Base-by-base conservation (phyloP, 2,113 vertebrate genomes). In the Aythya baeri region DNA sequence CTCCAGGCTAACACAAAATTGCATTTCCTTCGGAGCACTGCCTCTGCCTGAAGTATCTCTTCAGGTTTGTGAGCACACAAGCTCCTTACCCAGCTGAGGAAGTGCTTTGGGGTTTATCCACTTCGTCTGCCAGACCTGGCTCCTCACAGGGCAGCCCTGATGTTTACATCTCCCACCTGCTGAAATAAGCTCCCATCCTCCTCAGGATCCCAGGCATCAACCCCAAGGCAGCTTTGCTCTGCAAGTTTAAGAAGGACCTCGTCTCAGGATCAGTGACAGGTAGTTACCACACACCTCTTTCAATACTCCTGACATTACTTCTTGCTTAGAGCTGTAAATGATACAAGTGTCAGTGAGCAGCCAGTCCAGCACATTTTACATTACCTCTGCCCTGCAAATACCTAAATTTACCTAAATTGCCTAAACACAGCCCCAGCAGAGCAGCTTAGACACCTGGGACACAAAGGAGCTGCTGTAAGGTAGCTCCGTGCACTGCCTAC, bases 281-380 rank as follows among this genome's bases (percentile, higher is more conserved):
- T 0, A 23, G 32, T 29, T 57, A 84, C 26, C 61, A 34, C 75
- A 34, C 26, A 34, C 1, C 15, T 18, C 17, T 17, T 27, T 27
- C 52, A 54, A 74, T 21, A 7, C 65, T 34, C 34, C 34, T 1
- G 1, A 21, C 25, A 2, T 13, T 16, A 26, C 18, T 36, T 31
- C 16, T 11, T 5, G 20, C 65, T 91, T 38, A 22, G 18, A 86
- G 21, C 18, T n/a, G 50, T 5, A 2, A 65, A 50, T 0, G 0
- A 49, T 11, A 11, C 15, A 2, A 14, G 18, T 3, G 3, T 8
- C 8, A 1, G 3, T 4, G 6, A 71, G 73, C 2, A 3, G 11
- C 12, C 38, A 11, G 7, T 20, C 22, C 12, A 0, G 26, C 66
- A 38, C 14, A 2, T 43, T 70, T 38, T 5, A 23, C 32, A 49